These are phyloP conservation scores for Molorchus minor DNA, from an alignment of 2,888 invertebrate species.

Conservation along the genomic window DNA sequence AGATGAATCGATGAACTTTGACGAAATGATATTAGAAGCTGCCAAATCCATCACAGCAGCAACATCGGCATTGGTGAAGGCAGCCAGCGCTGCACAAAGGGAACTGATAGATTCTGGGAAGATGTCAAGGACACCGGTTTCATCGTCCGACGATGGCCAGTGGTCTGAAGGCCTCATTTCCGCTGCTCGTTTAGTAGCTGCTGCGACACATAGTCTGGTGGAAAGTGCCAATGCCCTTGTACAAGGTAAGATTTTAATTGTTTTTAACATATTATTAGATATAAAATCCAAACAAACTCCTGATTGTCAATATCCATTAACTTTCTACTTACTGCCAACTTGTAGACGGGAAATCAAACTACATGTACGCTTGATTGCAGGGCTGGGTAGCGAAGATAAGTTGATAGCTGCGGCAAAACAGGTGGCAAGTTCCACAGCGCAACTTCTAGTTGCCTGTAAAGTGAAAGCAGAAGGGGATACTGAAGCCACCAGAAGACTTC, in stretches of 20 bases:
- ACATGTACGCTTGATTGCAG: no score
- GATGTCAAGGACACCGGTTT: slow-evolving; percentile 79
- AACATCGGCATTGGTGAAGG: slow-evolving; percentile 94
- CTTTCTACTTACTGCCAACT: no score
- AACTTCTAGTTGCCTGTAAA: slow-evolving; percentile 96
- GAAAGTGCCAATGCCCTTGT: slow-evolving; percentile 98
- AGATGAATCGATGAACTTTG: slow-evolving; percentile 95
- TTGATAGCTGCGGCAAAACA: slow-evolving; percentile 95
- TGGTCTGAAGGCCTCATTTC: slow-evolving; percentile 98
- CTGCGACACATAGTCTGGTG: slow-evolving; percentile 96
- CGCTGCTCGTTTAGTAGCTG: slow-evolving; percentile 94
- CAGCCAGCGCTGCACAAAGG: slow-evolving; percentile 95
- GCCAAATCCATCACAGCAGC: slow-evolving; percentile 98
- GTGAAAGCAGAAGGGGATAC: slow-evolving; percentile 98
- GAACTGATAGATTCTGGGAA: slow-evolving; percentile 94
- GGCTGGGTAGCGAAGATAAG: slow-evolving; percentile 90
- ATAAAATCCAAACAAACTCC: no score
- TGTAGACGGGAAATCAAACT: no score
- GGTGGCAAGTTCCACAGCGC: slow-evolving; percentile 97
- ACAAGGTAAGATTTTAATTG: slow-evolving; percentile 70
- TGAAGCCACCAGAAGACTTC: slow-evolving; percentile 89
- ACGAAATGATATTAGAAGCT: slow-evolving; percentile 98
- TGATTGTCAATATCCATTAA: no score
- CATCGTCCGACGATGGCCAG: slow-evolving; percentile 94
- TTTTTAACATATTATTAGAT: background rate